phyloP scores from a whole-genome alignment of 1,140 invertebrate genomes.

The Mamestra configurata region DNA sequence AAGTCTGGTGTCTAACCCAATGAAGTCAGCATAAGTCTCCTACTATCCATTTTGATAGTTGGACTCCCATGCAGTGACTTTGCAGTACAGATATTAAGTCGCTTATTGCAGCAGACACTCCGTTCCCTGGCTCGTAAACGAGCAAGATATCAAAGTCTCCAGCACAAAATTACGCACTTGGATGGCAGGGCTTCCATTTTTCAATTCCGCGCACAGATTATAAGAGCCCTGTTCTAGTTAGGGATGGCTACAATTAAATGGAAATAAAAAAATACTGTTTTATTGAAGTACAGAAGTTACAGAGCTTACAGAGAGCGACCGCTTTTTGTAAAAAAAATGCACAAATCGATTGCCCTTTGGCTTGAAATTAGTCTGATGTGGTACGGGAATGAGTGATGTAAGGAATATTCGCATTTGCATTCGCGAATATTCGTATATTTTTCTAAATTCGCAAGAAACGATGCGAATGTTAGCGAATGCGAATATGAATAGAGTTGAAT shows the following conservation, averaged over 20 bases:
- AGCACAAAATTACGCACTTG: conserved; percentile 33
- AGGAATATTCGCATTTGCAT: too few relatives aligned
- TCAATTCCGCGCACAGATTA: conserved; percentile 36
- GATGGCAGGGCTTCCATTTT: conserved; percentile 35
- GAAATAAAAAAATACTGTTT: neutral
- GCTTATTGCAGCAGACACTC: neutral
- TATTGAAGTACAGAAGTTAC: neutral
- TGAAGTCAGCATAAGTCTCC: neutral
- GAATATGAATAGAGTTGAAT: too few relatives aligned
- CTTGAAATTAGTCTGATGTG: too few relatives aligned
- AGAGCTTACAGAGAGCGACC: too few relatives aligned
- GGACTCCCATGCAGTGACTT: neutral
- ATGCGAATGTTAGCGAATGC: too few relatives aligned
- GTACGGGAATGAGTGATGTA: too few relatives aligned
- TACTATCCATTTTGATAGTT: neutral
- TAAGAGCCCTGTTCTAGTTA: conserved; percentile 26
- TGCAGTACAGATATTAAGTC: neutral
- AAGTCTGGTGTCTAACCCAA: too few relatives aligned
- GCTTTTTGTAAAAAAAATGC: too few relatives aligned
- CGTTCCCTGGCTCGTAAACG: neutral
- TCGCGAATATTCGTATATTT: too few relatives aligned
- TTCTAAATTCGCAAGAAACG: too few relatives aligned
- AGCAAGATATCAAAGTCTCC: conserved; percentile 3
- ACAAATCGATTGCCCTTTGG: too few relatives aligned
- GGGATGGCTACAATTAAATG: neutral